Conservation (phyloP, 2,888 invertebrate genomes). For the Meteorus cinctellus region DNA sequence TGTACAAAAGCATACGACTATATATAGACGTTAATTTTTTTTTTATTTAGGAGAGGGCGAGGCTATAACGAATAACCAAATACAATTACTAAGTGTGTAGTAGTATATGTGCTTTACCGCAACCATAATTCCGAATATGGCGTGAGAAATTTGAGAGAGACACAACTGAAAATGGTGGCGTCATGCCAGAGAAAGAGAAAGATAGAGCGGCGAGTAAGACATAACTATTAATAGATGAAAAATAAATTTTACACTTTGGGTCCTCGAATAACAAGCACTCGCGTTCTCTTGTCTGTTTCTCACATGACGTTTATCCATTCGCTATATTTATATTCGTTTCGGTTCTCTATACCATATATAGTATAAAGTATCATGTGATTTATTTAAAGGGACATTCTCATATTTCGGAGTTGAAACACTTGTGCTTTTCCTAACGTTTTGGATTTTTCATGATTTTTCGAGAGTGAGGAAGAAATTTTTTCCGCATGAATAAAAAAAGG, state of each 20-base stretch:
- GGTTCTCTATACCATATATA: neutral
- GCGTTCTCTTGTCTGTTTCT: slow-evolving; percentile 11
- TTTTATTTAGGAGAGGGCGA: slow-evolving; percentile 17
- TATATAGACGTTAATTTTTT: neutral
- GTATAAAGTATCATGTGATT: too few species aligned
- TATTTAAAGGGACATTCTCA: too few species aligned
- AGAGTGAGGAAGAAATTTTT: too few species aligned
- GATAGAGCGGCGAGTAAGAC: neutral
- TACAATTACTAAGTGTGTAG: slow-evolving; percentile 30
- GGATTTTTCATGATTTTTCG: too few species aligned
- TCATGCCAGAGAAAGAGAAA: slow-evolving; percentile 59
- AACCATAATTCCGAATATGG: slow-evolving; percentile 71
- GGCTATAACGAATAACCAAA: slow-evolving; percentile 14
- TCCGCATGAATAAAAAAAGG: too few species aligned
- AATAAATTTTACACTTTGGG: slow-evolving; percentile 69
- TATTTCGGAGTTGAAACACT: too few species aligned
- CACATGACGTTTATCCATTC: neutral
- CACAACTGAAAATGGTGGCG: slow-evolving; percentile 71
- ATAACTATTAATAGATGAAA: slow-evolving; percentile 70
- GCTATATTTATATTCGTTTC: slow-evolving; percentile 13
- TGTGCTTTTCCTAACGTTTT: too few species aligned
- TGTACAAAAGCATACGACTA: slow-evolving; percentile 1
- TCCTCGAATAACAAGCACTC: slow-evolving; percentile 14
- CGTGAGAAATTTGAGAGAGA: slow-evolving; percentile 71
- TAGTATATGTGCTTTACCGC: slow-evolving; percentile 3